Conservation (phyloP, 2,797 vertebrate genomes). For the Acridotheres tristis region DNA sequence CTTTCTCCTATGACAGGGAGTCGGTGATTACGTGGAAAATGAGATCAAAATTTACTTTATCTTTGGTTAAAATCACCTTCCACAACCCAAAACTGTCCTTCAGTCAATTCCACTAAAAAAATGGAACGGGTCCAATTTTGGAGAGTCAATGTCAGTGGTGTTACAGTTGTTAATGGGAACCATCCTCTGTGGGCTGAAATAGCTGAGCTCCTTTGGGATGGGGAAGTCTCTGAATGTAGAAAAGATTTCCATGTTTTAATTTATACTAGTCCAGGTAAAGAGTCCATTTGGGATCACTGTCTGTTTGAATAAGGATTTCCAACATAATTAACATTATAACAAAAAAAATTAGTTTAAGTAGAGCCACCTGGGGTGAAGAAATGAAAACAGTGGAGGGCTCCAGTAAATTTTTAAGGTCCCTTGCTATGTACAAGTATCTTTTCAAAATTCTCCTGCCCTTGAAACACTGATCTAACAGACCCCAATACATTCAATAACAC, state of each 20-base stretch:
- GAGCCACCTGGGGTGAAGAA: not conserved
- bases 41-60: not conserved
- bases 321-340: not conserved
- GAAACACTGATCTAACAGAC: not conserved
- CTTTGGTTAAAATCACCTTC: not conserved
- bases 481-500: not conserved
- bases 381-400: not conserved
- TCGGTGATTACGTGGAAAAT: not conserved
- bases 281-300: not conserved
- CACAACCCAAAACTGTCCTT: not conserved
- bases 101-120: not conserved
- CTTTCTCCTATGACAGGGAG: not conserved
- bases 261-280: not conserved
- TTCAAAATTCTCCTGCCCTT: not conserved
- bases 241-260: not conserved
- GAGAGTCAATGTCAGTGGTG: not conserved
- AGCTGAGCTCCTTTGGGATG: not conserved
- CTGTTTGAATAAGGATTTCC: slow-evolving; percentile 15
- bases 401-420: not conserved
- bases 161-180: not conserved
- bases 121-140: not conserved
- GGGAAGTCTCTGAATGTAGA: not conserved
- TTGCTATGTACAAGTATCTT: not conserved
- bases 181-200: not conserved
- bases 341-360: not conserved